phyloP scores from a whole-genome alignment of 2,888 invertebrate species.

The Sarcophaga variegata region DNA sequence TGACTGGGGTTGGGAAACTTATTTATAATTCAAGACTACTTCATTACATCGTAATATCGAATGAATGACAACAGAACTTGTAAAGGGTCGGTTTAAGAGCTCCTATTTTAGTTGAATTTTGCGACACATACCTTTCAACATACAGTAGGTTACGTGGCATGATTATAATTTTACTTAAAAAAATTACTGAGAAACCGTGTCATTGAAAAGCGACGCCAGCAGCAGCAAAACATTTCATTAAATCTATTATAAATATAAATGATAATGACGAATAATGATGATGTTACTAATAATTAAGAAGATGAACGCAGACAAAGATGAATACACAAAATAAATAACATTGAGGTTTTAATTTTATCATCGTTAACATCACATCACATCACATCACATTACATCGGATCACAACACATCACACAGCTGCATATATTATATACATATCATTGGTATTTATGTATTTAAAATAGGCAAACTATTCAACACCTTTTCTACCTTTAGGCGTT shows the following conservation, averaged over 20 bases:
- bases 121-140: no score
- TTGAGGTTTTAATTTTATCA: slow-evolving; percentile 35
- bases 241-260: slow-evolving; percentile 30
- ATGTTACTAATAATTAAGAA: background rate
- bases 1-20: slow-evolving; percentile 13
- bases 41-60: background rate
- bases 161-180: background rate
- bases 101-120: background rate
- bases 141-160: no score
- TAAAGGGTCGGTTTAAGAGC: background rate
- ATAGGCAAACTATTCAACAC: slow-evolving; percentile 17
- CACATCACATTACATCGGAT: background rate
- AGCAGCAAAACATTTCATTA: slow-evolving; percentile 45
- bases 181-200: background rate
- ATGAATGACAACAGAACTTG: background rate
- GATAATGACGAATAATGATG: background rate
- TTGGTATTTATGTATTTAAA: background rate
- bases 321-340: slow-evolving; percentile 23
- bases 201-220: background rate
- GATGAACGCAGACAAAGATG: background rate
- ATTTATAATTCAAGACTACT: slow-evolving; percentile 36
- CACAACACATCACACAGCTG: no score
- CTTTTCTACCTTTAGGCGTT: background rate
- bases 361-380: slow-evolving; percentile 21
- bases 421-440: background rate